These are phyloP conservation scores for Willisornis vidua DNA, from an alignment of 2,113 vertebrate genomes.

Conservation along the genomic window DNA sequence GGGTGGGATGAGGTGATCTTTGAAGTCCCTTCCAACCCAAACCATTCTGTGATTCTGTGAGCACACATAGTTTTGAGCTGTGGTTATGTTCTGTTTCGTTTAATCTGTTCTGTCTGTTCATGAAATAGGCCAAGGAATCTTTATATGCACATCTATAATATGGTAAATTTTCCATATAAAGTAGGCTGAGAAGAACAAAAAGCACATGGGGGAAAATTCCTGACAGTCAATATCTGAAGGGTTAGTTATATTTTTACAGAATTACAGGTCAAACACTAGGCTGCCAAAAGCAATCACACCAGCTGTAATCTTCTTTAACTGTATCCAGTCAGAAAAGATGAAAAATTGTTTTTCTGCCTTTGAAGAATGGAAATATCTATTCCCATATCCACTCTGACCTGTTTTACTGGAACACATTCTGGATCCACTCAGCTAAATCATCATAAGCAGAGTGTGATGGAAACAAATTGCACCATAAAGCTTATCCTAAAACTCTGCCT, in stretches of 20 bases:
- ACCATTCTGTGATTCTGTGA: neutral
- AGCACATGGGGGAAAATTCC: neutral
- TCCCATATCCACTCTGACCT: constrained; percentile 13
- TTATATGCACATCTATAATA: neutral
- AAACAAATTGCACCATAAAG: constrained; percentile 2
- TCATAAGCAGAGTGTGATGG: neutral
- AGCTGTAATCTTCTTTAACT: constrained; percentile 45
- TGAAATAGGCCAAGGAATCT: neutral
- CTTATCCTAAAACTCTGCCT: constrained; percentile 28
- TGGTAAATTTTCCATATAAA: neutral
- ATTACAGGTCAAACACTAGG: constrained; percentile 14
- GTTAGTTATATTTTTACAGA: constrained; percentile 9
- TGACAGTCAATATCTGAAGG: neutral
- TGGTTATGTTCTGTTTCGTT: neutral
- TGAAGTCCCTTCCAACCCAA: neutral
- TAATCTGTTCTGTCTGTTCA: neutral
- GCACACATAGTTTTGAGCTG: neutral
- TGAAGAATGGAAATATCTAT: constrained; percentile 37
- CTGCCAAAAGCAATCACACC: constrained; percentile 16
- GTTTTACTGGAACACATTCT: constrained; percentile 2
- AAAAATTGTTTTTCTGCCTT: constrained; percentile 54
- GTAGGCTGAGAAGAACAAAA: neutral
- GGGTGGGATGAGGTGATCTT: neutral
- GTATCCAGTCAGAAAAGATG: constrained; percentile 35
- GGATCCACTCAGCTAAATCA: constrained; percentile 15